Evolutionary conservation across 2,797 vertebrate genomes (phyloP), one percentile per base, ranked within the genome.

Genomic region (Corythornis leucogaster): DNA sequence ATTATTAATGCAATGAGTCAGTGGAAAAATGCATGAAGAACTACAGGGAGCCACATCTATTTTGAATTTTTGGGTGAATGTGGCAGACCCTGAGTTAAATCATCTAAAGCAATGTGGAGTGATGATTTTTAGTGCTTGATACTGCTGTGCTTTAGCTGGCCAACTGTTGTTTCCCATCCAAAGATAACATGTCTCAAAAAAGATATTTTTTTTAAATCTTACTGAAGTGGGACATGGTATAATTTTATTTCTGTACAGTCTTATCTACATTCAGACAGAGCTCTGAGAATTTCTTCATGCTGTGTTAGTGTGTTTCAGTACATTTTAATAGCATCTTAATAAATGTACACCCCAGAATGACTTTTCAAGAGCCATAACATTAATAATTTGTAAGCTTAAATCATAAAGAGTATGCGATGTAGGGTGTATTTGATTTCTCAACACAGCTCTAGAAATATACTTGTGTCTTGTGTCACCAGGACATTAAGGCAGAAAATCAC

Each of bases 221-320:
- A 30, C 40, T 70, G 22, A 83, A 89, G 59, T 88, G 80, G 64
- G 46, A 77, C 63, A 86, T 80, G 75, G 75, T 93, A 84, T 87
- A 89, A 93, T 92, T 95, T 92, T 85, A 86, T 91, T 95, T 92
- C 77, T 16, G 48, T 61, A n/a, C n/a, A 28, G 80, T 58, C 89
- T 96, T 95, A 96, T 88, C 94, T 94, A 51, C 89, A 88, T 92
- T 88, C 80, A 19, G 3, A 38, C 90, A 94, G 92, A 95, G 70
- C 75, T 75, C 53, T 3, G 21, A 88, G 66, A 90, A 90, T 91
- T 94, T 83, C 82, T 95, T 90, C 85, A 90, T 82, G 71, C 70
- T 81, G 45, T 61, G 50, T 96, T 93, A 95, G 55, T 83, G 59
- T 88, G 80, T 81, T 95, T 88, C 64, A 76, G 71, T 84, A 74